A percentile compares a stretch with the other conserved stretches of the same genome.
phyloP scores from a whole-genome alignment of 2,797 vertebrate genomes.

The Salmo trutta region DNA sequence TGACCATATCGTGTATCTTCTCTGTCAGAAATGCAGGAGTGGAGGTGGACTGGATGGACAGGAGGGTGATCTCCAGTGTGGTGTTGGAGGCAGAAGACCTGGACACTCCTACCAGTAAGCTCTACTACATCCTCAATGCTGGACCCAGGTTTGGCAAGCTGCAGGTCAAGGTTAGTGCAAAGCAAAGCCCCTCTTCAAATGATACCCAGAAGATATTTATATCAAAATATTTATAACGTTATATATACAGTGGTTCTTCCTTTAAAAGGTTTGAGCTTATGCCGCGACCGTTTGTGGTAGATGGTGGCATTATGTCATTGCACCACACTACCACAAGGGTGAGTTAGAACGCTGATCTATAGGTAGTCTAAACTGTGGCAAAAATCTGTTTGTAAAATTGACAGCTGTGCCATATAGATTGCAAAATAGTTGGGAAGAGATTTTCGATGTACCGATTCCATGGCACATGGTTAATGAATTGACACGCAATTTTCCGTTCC shows the following conservation, averaged over 20 bases:
- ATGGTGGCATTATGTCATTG: too few relatives aligned
- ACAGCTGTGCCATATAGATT: too few relatives aligned
- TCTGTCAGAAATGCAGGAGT: slow-evolving; percentile 66
- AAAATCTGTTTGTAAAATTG: too few relatives aligned
- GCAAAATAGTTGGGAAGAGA: too few relatives aligned
- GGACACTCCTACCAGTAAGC: slow-evolving; percentile 56
- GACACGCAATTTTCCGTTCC: too few relatives aligned
- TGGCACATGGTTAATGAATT: too few relatives aligned
- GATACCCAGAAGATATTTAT: neutral
- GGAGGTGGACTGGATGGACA: slow-evolving; percentile 62
- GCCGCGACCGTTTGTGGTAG: too few relatives aligned
- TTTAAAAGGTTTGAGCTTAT: too few relatives aligned
- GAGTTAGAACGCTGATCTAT: too few relatives aligned
- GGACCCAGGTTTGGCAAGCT: slow-evolving; percentile 67
- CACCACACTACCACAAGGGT: neutral
- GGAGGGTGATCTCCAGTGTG: slow-evolving; percentile 72
- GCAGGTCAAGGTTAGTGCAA: slow-evolving; percentile 64
- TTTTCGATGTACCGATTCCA: too few relatives aligned
- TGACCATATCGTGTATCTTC: neutral
- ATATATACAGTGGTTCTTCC: neutral
- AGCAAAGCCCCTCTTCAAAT: neutral
- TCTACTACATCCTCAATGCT: slow-evolving; percentile 58
- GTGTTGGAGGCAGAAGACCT: slow-evolving; percentile 70
- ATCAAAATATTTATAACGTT: neutral
- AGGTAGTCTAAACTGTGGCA: too few relatives aligned